phyloP scores from a whole-genome alignment of 2,113 vertebrate species.

The Lophius piscatorius region DNA sequence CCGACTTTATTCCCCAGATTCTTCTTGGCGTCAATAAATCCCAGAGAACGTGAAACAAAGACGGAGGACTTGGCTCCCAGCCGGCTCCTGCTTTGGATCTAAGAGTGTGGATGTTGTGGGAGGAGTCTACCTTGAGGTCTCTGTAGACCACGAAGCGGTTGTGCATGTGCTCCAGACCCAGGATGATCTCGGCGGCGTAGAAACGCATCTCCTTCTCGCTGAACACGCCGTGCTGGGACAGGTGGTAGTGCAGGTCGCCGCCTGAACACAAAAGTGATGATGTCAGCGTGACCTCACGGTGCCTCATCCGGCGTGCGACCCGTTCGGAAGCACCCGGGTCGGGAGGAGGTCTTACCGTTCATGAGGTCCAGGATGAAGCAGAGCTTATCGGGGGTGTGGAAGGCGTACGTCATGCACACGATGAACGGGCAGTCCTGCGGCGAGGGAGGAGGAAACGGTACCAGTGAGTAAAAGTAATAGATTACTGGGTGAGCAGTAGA shows the following conservation, averaged over 20 bases:
- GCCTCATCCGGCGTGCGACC: too few species aligned
- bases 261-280: conserved; percentile 85
- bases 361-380: conserved; percentile 99
- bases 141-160: conserved; percentile 95
- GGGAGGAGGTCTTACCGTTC: conserved; percentile 84
- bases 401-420: conserved; percentile 98
- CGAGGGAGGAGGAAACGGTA: background rate
- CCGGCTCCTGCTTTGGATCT: too few species aligned
- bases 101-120: too few species aligned
- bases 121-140: conserved; percentile 89
- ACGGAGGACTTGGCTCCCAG: too few species aligned
- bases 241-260: conserved; percentile 97
- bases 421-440: conserved; percentile 96
- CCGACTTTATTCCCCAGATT: too few species aligned
- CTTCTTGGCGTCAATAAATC: too few species aligned
- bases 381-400: conserved; percentile 97
- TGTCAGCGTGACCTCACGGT: too few species aligned
- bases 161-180: conserved; percentile 98
- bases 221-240: conserved; percentile 97
- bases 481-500: too few species aligned
- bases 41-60: too few species aligned
- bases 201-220: conserved; percentile 98
- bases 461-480: too few species aligned
- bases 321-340: too few species aligned
- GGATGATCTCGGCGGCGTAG: conserved; percentile 95